Evolutionary conservation across 2,888 invertebrate species (phyloP).

Genomic region (Rhynchonema sp.): DNA sequence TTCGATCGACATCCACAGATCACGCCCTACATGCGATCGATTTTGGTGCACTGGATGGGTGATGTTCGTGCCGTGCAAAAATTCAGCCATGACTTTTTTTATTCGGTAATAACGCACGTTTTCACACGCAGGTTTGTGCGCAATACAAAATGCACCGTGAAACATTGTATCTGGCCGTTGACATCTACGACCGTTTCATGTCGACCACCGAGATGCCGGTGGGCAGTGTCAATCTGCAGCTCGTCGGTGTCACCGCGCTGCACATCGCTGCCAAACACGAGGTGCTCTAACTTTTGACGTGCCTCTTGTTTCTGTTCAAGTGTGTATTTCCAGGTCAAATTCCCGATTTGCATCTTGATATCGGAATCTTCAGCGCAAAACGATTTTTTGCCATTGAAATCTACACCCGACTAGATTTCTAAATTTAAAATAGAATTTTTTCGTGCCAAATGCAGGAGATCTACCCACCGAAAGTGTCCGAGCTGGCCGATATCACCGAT

Average conservation of each 20-base stretch:
- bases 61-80: conserved; percentile 41
- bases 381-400: no score
- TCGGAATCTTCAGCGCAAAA: no score
- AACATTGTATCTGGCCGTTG: conserved; percentile 80
- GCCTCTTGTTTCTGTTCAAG: no score
- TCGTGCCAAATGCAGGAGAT: no score
- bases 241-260: conserved; percentile 80
- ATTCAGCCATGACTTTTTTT: not conserved
- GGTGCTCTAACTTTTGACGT: no score
- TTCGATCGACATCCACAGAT: conserved; percentile 55
- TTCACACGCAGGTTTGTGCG: conserved; percentile 55
- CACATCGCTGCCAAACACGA: conserved; percentile 87
- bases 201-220: conserved; percentile 34
- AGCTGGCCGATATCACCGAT: conserved; percentile 92
- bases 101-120: not conserved
- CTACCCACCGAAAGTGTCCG: conserved; percentile 81
- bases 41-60: conserved; percentile 87
- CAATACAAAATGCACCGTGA: conserved; percentile 85
- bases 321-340: no score
- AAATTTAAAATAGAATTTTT: not conserved
- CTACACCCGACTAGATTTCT: no score
- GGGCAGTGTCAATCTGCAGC: conserved; percentile 52
- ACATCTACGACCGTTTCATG: conserved; percentile 81
- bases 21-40: conserved; percentile 67
- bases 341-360: no score